Base-by-base conservation (phyloP, 2,888 invertebrate genomes). In the Cecidostiba fungosa region DNA sequence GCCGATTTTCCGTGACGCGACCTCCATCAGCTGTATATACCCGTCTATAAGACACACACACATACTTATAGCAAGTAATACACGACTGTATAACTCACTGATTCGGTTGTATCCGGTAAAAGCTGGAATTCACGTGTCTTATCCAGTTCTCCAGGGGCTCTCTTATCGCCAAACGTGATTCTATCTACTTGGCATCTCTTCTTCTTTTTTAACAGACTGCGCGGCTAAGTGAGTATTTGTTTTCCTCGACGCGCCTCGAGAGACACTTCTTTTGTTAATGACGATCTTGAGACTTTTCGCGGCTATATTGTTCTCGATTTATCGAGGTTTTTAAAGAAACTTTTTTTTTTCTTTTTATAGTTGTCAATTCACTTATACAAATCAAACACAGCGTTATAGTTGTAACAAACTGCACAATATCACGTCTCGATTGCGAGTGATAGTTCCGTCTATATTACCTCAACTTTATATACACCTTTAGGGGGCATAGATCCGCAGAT, bases 41-140 rank as follows among this genome's bases (percentile, higher is more conserved):
- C n/a, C 1, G 54, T 23, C 23, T 62, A 12, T 26, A 62, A 12
- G 12, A n/a, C n/a, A n/a, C n/a, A n/a, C n/a, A n/a, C 43, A 1
- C 50, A 50, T 0, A 59, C 8, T 4, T n/a, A 69, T 26, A 69
- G n/a, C 10, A 29, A 29, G 43, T 3, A n/a, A 77, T 39, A 26
- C 54, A 26, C n/a, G 73, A 32, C 23, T 39, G 47, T 47, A 6
- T 59, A 59, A 59, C n/a, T 19, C 54, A 8, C 29, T 16, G 39
- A 39, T 69, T 78, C 86, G 79, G 84, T 84, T 79, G 77, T 77
- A 87, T 85, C 87, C 87, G 81, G 87, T 87, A 87, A 87, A 76
- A 85, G 83, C 85, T 81, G 78, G 87, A 77, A 85, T 85, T 43
- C 59, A 76, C 85, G 82, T 69, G 82, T 82, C 85, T 72, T 66